Conservation (phyloP, 2,113 vertebrate species). For the Mus spicilegus region DNA sequence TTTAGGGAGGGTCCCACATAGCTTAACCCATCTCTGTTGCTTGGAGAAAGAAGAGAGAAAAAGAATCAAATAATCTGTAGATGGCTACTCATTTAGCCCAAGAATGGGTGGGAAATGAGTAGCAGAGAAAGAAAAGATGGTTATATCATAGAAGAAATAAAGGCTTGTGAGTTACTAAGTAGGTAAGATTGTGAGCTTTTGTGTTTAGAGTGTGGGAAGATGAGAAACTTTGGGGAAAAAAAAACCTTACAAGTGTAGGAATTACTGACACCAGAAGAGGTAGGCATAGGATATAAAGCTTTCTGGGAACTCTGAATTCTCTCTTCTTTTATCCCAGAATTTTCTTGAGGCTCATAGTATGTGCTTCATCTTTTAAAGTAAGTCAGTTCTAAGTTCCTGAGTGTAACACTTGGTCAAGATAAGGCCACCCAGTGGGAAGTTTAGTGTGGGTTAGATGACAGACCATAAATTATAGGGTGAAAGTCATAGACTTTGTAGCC, state of each 20-base stretch:
- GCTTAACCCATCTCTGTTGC: not conserved
- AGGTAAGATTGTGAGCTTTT: not conserved
- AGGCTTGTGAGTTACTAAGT: not conserved
- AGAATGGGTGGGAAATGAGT: not conserved
- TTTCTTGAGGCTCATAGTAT: not conserved
- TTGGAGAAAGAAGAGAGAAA: not conserved
- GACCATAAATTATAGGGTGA: conserved; percentile 44
- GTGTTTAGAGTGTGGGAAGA: not conserved
- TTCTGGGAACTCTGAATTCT: not conserved
- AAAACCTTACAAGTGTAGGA: not conserved
- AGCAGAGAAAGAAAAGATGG: not conserved
- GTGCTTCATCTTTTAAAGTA: conserved; percentile 40
- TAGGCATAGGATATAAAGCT: not conserved
- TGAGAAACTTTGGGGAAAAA: not conserved
- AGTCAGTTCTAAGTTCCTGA: conserved; percentile 17
- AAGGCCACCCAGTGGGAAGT: conserved; percentile 14
- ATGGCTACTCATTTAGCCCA: not conserved
- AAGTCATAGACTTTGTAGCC: conserved; percentile 32
- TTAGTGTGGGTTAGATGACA: conserved; percentile 46
- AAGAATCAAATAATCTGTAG: not conserved
- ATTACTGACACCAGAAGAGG: not conserved
- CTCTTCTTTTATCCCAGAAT: not conserved
- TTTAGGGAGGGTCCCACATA: not conserved
- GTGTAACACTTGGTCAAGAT: conserved; percentile 46
- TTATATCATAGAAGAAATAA: not conserved